Evolutionary conservation across 2,113 vertebrate species (phyloP).

Genomic region (Halichoerus grypus): DNA sequence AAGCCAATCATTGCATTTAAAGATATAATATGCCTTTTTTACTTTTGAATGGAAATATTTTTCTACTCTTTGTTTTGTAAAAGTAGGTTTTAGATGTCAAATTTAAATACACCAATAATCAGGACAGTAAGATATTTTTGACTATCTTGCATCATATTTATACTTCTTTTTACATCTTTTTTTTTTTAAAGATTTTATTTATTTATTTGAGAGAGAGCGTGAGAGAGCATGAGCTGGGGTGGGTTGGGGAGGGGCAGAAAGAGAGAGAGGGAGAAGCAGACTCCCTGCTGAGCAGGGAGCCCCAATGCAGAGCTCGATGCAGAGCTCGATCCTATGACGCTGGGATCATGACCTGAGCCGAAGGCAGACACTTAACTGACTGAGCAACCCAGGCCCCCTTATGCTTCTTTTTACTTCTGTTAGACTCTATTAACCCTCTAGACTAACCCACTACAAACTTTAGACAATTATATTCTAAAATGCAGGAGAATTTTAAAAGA

Average conservation of each 20-base stretch:
- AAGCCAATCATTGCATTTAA: neutral
- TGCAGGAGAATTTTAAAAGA: neutral
- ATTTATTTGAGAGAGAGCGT: neutral
- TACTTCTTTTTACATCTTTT: neutral
- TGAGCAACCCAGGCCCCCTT: neutral
- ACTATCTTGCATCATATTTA: neutral
- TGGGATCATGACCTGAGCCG: neutral
- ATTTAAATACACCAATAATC: neutral
- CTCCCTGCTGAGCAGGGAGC: neutral
- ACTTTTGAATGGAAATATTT: conserved; percentile 23
- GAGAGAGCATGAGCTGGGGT: neutral
- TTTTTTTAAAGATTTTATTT: neutral
- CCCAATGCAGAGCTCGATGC: neutral
- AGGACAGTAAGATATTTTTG: conserved; percentile 19
- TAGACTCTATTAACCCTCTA: neutral
- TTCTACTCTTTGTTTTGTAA: neutral
- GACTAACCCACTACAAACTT: neutral
- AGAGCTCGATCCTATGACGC: neutral
- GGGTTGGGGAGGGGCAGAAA: neutral
- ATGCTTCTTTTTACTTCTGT: neutral
- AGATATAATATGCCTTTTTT: neutral
- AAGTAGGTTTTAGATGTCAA: conserved; percentile 3
- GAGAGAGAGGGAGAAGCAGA: neutral
- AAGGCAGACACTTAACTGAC: neutral
- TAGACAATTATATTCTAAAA: conserved; percentile 5